phyloP scores from a whole-genome alignment of 2,797 vertebrate genomes.

The Sebastes dallii region DNA sequence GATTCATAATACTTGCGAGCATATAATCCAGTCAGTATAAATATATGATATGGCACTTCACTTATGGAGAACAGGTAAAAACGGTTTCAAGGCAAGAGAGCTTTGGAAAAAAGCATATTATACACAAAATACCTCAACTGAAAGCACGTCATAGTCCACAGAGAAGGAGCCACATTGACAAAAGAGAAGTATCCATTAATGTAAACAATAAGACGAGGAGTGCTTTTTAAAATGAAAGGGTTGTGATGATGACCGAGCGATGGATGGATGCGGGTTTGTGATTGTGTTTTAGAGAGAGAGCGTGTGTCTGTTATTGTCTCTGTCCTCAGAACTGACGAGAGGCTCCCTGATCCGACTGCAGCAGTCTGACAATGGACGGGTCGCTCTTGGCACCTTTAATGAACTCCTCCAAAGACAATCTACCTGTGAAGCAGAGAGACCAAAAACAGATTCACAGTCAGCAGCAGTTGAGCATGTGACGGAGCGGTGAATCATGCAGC shows the following conservation, averaged over 20 bases:
- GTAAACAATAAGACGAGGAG: conserved; percentile 71
- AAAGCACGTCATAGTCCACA: conserved; percentile 51
- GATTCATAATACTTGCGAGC: conserved; percentile 65
- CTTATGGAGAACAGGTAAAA: conserved; percentile 27
- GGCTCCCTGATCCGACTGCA: conserved; percentile 95
- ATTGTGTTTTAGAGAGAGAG: neutral
- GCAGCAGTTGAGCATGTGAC: neutral
- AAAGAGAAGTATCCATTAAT: conserved; percentile 44
- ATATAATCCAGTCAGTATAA: conserved; percentile 69
- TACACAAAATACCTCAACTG: conserved; percentile 10
- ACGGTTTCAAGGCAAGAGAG: conserved; percentile 11
- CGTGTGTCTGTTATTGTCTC: conserved; percentile 18
- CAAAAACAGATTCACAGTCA: neutral
- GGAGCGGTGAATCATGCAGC: neutral
- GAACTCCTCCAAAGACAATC: conserved; percentile 97
- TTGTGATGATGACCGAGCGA: neutral
- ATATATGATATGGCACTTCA: conserved; percentile 80
- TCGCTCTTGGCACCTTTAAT: conserved; percentile 98
- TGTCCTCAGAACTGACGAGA: conserved; percentile 88
- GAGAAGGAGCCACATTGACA: conserved; percentile 40
- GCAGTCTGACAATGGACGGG: conserved; percentile 95
- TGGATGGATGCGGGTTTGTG: conserved; percentile 23
- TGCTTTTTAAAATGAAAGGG: conserved; percentile 19
- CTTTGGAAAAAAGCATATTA: conserved; percentile 26
- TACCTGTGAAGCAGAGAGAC: conserved; percentile 80